These are phyloP conservation scores for Galaxea fascicularis DNA, from an alignment of 92 coral and sea anemone species.

Conservation along the genomic window DNA sequence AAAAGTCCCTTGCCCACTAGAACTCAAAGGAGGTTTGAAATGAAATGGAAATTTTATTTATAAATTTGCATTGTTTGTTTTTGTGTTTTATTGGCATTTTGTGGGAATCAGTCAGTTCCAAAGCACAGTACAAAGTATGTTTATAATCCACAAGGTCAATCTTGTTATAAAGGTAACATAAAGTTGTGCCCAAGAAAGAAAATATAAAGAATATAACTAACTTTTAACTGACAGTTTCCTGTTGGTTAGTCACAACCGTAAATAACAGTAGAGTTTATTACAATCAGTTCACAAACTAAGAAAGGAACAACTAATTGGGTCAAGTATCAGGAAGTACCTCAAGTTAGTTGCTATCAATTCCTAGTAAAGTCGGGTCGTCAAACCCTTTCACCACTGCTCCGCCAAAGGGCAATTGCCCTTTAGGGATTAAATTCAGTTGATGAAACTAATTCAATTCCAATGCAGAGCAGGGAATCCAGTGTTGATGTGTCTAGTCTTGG, in stretches of 20 bases:
- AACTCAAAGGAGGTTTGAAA: too few relatives aligned
- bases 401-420: conserved; percentile 50
- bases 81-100: too few relatives aligned
- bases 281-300: conserved; percentile 31
- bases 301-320: conserved; percentile 16
- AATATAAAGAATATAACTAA: conserved; percentile 26
- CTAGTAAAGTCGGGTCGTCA: conserved; percentile 34
- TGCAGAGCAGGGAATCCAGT: conserved; percentile 50
- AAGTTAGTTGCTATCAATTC: neutral
- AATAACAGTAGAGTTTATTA: conserved; percentile 13
- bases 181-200: conserved; percentile 33
- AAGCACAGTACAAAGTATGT: conserved; percentile 35
- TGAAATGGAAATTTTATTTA: too few relatives aligned
- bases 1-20: too few relatives aligned
- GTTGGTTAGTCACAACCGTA: conserved; percentile 32
- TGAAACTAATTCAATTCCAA: conserved; percentile 51
- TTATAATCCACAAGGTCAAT: conserved; percentile 27
- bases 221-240: conserved; percentile 27
- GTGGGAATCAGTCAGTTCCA: too few relatives aligned
- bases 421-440: conserved; percentile 28
- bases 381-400: conserved; percentile 40
- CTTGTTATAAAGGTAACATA: conserved; percentile 25
- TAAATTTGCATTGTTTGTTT: too few relatives aligned
- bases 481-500: conserved; percentile 52
- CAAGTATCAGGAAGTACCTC: conserved; percentile 20